Base-by-base conservation (phyloP, 2,888 invertebrate genomes). In the Arctia plantaginis region DNA sequence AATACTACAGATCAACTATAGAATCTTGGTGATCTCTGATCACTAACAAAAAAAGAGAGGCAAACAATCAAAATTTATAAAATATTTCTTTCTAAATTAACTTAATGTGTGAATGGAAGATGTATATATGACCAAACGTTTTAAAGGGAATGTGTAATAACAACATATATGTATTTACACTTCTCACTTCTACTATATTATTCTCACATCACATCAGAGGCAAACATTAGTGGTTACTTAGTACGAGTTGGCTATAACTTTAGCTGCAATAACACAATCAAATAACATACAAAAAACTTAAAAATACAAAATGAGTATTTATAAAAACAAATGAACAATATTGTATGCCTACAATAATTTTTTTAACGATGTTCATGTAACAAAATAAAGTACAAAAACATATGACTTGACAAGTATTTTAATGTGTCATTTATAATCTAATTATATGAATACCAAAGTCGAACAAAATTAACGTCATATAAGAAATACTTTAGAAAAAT, bases 91-190 rank as follows among this genome's bases (percentile, higher is more conserved):
- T 55, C 3, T 1, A 55, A 59, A 68, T 74, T 66, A 77, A 77
- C 80, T 33, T 47, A 76, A 41, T 59, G 39, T 76, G 67, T 55
- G 33, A 55, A 67, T 75, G 77, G 72, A 69, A 72, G 69, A 55
- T 69, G 71, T 66, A 66, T 64, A 67, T 74, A 69, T 66, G 73
- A 71, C 73, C 72, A 74, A 79, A 66, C 55, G 69, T 74, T 71
- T 77, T 75, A 77, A 76, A 77, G 77, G 83, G 83, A 85, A 84
- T 84, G 83, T 84, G 77, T 81, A 74, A 78, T 84, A 78, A 82
- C 77, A 85, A 77, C 81, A 79, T 80, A 69, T 77, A 76, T 66
- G 75, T 84, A 80, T 85, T 64, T 85, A 85, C 79, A 83, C 72
- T 44, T 64, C 67, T 35, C n/a, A n/a, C n/a, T n/a, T n/a, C n/a